phyloP scores from a whole-genome alignment of 2,888 invertebrate genomes.

The Apamea crenata region DNA sequence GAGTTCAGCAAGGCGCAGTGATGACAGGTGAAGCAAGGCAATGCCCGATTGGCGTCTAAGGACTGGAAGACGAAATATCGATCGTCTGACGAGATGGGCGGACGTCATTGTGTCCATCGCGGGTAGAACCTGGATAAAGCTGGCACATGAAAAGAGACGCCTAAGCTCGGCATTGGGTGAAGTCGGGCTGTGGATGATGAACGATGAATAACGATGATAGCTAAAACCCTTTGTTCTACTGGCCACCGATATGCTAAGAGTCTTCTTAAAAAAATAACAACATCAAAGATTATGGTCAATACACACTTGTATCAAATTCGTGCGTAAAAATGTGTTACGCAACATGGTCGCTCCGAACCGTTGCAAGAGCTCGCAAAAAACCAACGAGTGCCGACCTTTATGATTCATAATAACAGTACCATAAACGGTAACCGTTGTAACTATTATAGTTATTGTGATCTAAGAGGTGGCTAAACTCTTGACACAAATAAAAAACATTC shows the following conservation, averaged over 20 bases:
- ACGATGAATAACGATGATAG: no score
- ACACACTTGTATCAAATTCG: neutral
- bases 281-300: neutral
- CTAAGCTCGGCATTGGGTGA: no score
- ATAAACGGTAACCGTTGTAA: constrained; percentile 58
- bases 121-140: no score
- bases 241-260: no score
- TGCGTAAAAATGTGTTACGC: constrained; percentile 2
- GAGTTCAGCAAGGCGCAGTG: no score
- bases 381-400: constrained; percentile 29
- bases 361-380: constrained; percentile 16
- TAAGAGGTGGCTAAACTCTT: constrained; percentile 34
- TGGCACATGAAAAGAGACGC: no score
- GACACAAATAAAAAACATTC: constrained; percentile 4
- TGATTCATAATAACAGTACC: constrained; percentile 56
- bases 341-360: constrained; percentile 10
- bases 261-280: constrained; percentile 13
- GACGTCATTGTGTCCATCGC: no score
- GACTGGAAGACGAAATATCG: no score
- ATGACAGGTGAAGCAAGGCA: no score
- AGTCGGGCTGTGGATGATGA: no score
- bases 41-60: no score
- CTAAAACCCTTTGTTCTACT: neutral
- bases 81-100: no score
- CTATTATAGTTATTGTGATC: constrained; percentile 29